Conservation (phyloP, 2,888 invertebrate species). For the Drosophila ustulata region DNA sequence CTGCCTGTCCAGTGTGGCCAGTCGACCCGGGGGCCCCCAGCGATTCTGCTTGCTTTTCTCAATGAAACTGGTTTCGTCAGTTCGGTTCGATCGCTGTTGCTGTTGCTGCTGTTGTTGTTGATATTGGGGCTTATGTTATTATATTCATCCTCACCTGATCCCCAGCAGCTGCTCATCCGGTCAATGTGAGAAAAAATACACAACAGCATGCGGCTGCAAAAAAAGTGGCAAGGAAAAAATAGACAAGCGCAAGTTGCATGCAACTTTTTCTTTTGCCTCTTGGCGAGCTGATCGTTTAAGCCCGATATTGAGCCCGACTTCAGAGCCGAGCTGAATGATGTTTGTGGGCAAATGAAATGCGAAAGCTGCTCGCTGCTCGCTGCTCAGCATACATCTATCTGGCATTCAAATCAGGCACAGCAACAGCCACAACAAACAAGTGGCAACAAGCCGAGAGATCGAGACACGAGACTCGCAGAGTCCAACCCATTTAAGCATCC, state of each 20-base stretch:
- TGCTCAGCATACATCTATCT: slow-evolving; percentile 64
- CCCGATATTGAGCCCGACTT: slow-evolving; percentile 64
- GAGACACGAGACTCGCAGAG: background rate
- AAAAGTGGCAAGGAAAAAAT: slow-evolving; percentile 46
- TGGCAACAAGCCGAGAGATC: background rate
- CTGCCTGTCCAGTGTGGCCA: slow-evolving; percentile 12
- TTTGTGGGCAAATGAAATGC: slow-evolving; percentile 71
- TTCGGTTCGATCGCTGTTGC: slow-evolving; percentile 39
- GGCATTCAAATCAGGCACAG: slow-evolving; percentile 76
- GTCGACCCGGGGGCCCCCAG: slow-evolving; percentile 51
- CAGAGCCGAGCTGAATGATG: slow-evolving; percentile 49
- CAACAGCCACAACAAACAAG: slow-evolving; percentile 50
- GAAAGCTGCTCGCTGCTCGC: slow-evolving; percentile 63
- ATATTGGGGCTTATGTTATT: slow-evolving; percentile 81
- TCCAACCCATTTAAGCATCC: slow-evolving; percentile 77
- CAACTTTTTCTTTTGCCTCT: slow-evolving; percentile 79
- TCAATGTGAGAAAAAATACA: slow-evolving; percentile 73
- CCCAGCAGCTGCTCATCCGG: slow-evolving; percentile 83
- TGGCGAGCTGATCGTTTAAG: slow-evolving; percentile 66
- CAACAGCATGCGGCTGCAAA: slow-evolving; percentile 49
- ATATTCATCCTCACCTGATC: slow-evolving; percentile 83
- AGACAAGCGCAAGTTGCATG: slow-evolving; percentile 62
- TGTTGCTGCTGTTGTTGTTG: slow-evolving; percentile 73
- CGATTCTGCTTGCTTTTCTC: slow-evolving; percentile 79
- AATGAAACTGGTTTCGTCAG: slow-evolving; percentile 84